These are phyloP conservation scores for Xiphias gladius DNA, from an alignment of 2,113 vertebrate species.

Conservation along the genomic window DNA sequence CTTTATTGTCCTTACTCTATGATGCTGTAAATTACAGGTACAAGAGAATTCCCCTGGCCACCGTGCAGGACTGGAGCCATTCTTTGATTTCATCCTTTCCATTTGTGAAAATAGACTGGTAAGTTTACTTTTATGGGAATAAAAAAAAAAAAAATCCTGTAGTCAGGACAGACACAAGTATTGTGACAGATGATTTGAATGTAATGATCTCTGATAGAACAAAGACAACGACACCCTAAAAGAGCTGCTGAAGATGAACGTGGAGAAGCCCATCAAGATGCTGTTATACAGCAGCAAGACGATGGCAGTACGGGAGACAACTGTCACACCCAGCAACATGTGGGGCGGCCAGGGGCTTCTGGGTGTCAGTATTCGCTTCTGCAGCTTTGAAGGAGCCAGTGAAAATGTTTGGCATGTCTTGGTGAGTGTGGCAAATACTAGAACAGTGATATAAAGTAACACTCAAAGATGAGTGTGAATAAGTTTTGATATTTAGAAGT, in stretches of 20 bases:
- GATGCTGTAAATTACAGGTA: conserved; percentile 85
- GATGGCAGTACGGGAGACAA: conserved; percentile 91
- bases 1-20: neutral
- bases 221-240: conserved; percentile 97
- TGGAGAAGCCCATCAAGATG: conserved; percentile 96
- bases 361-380: conserved; percentile 97
- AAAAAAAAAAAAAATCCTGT: neutral
- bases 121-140: conserved; percentile 39
- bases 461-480: neutral
- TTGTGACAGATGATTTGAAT: neutral
- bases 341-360: conserved; percentile 97
- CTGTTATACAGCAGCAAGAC: conserved; percentile 97
- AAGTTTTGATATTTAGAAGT: neutral
- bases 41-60: conserved; percentile 97
- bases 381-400: conserved; percentile 96
- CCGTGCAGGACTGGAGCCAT: conserved; percentile 95
- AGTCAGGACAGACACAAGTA: neutral
- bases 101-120: conserved; percentile 95
- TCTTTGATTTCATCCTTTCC: conserved; percentile 99
- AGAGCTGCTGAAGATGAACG: conserved; percentile 93
- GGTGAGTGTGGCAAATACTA: conserved; percentile 82
- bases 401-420: conserved; percentile 98
- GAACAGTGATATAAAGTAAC: neutral
- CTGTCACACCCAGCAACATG: conserved; percentile 93
- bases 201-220: conserved; percentile 84